A percentile compares a stretch with the other conserved stretches of the same genome.
phyloP scores from a whole-genome alignment of 2,113 vertebrate genomes.

The Suricata suricatta region DNA sequence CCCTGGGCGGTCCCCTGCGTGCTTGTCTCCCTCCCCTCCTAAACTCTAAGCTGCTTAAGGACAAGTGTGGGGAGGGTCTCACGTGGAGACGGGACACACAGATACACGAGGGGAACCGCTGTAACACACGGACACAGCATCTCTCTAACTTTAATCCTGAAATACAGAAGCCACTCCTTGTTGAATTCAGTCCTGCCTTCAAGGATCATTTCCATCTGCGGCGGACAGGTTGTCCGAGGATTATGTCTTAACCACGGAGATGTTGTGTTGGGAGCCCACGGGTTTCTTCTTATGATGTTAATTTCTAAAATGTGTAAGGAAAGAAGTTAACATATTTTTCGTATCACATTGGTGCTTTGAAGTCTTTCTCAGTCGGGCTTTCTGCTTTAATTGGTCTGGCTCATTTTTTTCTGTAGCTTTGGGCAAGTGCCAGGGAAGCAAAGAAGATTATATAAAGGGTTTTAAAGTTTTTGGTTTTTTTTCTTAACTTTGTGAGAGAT shows the following conservation, averaged over 20 bases:
- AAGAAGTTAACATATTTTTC: not conserved
- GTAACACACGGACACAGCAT: not conserved
- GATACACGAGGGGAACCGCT: not conserved
- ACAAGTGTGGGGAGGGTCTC: not conserved
- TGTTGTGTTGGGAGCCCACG: not conserved
- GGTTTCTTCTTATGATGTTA: not conserved
- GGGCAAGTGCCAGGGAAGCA: conserved; percentile 34
- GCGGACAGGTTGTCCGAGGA: no score
- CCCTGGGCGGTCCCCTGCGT: not conserved
- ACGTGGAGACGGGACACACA: not conserved
- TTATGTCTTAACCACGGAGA: not conserved
- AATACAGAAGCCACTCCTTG: not conserved
- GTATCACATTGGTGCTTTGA: not conserved
- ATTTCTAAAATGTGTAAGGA: not conserved
- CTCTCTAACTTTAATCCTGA: not conserved
- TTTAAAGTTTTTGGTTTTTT: not conserved
- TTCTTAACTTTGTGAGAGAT: conserved; percentile 3
- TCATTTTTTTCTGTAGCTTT: not conserved
- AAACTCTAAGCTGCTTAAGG: not conserved
- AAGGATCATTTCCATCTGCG: not conserved
- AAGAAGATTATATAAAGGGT: conserved; percentile 42
- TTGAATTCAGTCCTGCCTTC: not conserved
- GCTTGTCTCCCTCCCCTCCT: not conserved
- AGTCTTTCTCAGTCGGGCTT: not conserved
- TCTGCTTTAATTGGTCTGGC: not conserved